Evolutionary conservation across 30 jellyfish, hydroid and myxozoan species (phyloP), one percentile per base, ranked within the genome.

Genomic region (Aurelia sp.): DNA sequence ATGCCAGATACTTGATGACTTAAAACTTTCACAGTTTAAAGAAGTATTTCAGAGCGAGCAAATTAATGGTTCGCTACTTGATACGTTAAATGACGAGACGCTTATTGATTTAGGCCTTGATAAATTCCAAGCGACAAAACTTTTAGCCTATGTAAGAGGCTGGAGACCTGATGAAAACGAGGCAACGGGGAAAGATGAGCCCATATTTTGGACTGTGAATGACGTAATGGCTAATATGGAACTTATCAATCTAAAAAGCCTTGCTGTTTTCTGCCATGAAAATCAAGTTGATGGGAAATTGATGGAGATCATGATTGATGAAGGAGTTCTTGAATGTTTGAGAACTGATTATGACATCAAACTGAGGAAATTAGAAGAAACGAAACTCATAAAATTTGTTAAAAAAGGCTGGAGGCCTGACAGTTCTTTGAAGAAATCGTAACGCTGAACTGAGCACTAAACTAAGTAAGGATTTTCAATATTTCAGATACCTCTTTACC

Each of bases 321-420:
- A 65, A 33, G 40, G 62, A 5, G 76, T 70, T 31, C 50, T 87
- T 17, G 67, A 72, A 23, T 87, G 86, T 47, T 44, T 87, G 53
- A 68, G 77, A 50, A 66, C 66, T 3, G 78, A 27, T 19, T 70
- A 87, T 57, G 30, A 50, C 6, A 79, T 87, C 3, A 71, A 40
- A 47, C 62, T 87, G 62, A 71, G 81, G 31, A 63, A 44, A 61
- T 71, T 87, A 5, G 82, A 87, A 7, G 86, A 77, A 51, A 87
- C 48, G 81, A 87, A 87, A 65, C 68, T 87, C n/a, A 44, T 12
- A 10, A 40, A 66, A 51, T 87, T 59, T 70, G 96, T 87, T 10
- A 70, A 68, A 61, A 65, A 62, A 4, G 91, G 88, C 27, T 87
- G 96, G 96, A 78, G 96, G 33, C 96, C 96, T 1, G 96, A 87